Evolutionary conservation across 2,113 vertebrate genomes (phyloP), one percentile per base, ranked within the genome.

Genomic region (Helogale parvula): DNA sequence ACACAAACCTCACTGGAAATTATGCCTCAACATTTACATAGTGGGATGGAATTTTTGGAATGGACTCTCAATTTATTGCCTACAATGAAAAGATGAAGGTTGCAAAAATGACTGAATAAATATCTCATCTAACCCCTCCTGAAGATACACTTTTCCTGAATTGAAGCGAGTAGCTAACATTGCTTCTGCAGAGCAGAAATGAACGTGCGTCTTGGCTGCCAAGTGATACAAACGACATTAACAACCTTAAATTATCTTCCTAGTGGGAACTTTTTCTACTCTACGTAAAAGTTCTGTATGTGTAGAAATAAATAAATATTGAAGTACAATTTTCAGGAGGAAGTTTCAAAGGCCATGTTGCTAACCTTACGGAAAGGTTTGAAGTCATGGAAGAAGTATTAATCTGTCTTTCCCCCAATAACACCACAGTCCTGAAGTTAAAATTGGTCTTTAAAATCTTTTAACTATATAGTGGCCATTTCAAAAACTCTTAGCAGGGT

Each of bases 1-100:
- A 99, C 98, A 99, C 99, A 99, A 99, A 99, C 99, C 99, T 99
- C 16, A 96, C 99, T 0, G 99, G 99, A 60, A 99, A 99, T 98
- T 99, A 99, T 0, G 98, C 99, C 21, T 99, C 99, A 8, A 99
- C 99, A 21, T 99, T 99, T 98, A 99, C 99, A 0, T 99, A 99
- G 99, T 99, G 99, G 99, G 99, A 99, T 97, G 99, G 98, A 95
- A 65, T 99, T 89, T 99, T 99, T 82, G 98, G 98, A 81, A 99
- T 99, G 4, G 99, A 99, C 96, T 98, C 94, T 96, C 99, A 99
- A 19, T 99, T 98, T 98, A 98, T 98, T 98, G 99, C 98, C 93
- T 98, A 99, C 95, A 83, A 80, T 82, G 96, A 98, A 80, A 99
- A 99, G 98, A 94, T 96, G 94, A 98, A 98, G 95, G 2, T 74